Evolutionary conservation across 2,888 invertebrate species (phyloP), one percentile per base, ranked within the genome.

Genomic region (Perizoma affinitatum): DNA sequence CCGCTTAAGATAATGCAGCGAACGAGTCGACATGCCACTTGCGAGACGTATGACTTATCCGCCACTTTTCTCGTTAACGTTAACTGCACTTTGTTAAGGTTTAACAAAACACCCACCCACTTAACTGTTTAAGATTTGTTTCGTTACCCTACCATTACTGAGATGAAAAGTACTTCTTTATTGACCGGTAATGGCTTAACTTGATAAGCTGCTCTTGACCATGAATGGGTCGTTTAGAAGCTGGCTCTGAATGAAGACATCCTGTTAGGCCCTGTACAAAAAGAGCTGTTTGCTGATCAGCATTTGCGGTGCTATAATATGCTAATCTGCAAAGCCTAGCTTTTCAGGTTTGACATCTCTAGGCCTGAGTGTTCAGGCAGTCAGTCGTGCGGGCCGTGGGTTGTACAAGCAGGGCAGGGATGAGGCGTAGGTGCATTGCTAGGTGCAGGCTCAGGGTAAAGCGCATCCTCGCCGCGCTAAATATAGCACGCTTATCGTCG

Each of bases 401-500:
- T 45, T 8, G 50, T 48, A 40, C 22, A 22, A 22, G 22, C 3
- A 42, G 41, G 36, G 54, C 47, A 36, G 66, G 65, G 63, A 41
- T 50, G 50, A 35, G 72, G 76, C 77, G 81, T 84, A 83, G 85
- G 84, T 81, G 81, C 78, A 65, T 50, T 67, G 73, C 60, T 75
- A 85, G 82, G 81, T 82, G 80, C 76, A 67, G 68, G 73, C 55
- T 53, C 61, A 48, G 50, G 71, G 71, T 74, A 79, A 75, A 75
- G 78, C 81, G 78, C 84, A 87, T 88, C 87, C 81, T 80, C 75
- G 76, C 78, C 70, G 78, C 67, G 87, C 90, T 90, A 91, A 89
- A 91, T 90, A 89, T 91, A 91, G 89, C 87, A 66, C 83, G 87
- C 88, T 91, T 90, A 91, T 91, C 90, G 87, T 70, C 79, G 79